These are phyloP conservation scores for Hypolimnas misippus DNA, from an alignment of 2,888 invertebrate genomes.

Conservation along the genomic window DNA sequence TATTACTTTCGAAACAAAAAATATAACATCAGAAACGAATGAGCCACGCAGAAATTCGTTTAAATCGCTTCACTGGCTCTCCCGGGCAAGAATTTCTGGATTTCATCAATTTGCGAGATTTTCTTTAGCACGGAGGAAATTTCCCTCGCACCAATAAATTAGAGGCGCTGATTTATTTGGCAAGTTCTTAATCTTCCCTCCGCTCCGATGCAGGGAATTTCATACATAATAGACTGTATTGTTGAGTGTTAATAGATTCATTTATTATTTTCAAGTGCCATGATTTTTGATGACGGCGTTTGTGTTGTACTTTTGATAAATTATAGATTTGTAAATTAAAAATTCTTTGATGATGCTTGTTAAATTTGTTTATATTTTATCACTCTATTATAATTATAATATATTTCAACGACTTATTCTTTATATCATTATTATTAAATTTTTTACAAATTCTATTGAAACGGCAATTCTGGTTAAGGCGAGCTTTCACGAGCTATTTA, in stretches of 20 bases:
- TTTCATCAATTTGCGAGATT: slow-evolving; percentile 74
- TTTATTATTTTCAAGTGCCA: slow-evolving; percentile 9
- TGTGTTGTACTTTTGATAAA: not conserved
- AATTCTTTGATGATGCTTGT: too few species aligned
- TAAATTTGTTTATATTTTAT: too few species aligned
- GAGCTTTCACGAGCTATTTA: too few species aligned
- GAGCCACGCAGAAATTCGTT: slow-evolving; percentile 52
- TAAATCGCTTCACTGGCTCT: slow-evolving; percentile 56
- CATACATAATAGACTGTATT: slow-evolving; percentile 22
- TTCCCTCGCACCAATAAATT: slow-evolving; percentile 67
- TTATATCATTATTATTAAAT: too few species aligned
- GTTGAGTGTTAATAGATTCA: slow-evolving; percentile 19
- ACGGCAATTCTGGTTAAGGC: too few species aligned
- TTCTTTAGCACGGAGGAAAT: slow-evolving; percentile 60
- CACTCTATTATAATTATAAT: too few species aligned
- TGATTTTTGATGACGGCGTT: not conserved
- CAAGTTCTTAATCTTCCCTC: slow-evolving; percentile 60
- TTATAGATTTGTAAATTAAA: too few species aligned
- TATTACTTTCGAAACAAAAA: slow-evolving; percentile 28
- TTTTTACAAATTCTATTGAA: too few species aligned
- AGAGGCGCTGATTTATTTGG: slow-evolving; percentile 70
- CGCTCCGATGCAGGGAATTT: slow-evolving; percentile 19
- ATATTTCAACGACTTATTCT: too few species aligned
- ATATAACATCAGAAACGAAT: slow-evolving; percentile 40
- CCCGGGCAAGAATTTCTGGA: slow-evolving; percentile 61